A percentile compares a stretch with the other conserved stretches of the same genome.
phyloP scores from a whole-genome alignment of 2,888 invertebrate species.

The Drosophila colorata region DNA sequence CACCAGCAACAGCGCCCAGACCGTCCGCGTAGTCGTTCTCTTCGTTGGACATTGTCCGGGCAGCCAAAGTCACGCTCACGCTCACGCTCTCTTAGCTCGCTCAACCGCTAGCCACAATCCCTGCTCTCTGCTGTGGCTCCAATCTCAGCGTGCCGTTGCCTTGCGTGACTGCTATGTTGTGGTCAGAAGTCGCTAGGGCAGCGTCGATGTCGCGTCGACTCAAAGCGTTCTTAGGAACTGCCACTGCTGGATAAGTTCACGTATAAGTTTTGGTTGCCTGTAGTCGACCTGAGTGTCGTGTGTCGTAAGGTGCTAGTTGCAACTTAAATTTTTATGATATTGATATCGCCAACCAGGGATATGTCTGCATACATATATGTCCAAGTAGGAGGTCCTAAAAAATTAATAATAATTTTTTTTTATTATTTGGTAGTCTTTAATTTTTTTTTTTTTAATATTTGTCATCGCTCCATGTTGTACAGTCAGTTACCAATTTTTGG shows the following conservation, averaged over 20 bases:
- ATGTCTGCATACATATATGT: background rate
- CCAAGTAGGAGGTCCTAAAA: slow-evolving; percentile 14
- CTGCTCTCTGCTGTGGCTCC: slow-evolving; percentile 18
- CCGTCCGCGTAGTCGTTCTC: slow-evolving; percentile 69
- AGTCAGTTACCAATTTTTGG: too few species aligned
- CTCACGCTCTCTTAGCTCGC: slow-evolving; percentile 56
- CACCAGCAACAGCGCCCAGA: slow-evolving; percentile 46
- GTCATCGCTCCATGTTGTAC: too few species aligned
- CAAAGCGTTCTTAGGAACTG: slow-evolving; percentile 28
- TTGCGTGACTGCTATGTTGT: slow-evolving; percentile 75
- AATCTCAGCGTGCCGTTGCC: slow-evolving; percentile 45
- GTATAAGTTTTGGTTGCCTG: background rate
- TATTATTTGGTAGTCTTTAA: too few species aligned
- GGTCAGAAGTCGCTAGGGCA: slow-evolving; percentile 69
- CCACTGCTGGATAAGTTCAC: slow-evolving; percentile 8
- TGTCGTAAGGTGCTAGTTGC: slow-evolving; percentile 29
- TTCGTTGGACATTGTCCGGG: slow-evolving; percentile 72
- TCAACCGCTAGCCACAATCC: slow-evolving; percentile 3
- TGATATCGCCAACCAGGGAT: background rate
- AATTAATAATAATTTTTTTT: background rate
- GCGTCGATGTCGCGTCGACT: slow-evolving; percentile 62
- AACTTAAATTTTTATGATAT: slow-evolving; percentile 24
- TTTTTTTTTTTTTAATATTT: background rate
- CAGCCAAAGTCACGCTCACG: slow-evolving; percentile 23
- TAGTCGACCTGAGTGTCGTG: slow-evolving; percentile 31